phyloP scores from a whole-genome alignment of 2,888 invertebrate species.

The Linyphia triangularis region DNA sequence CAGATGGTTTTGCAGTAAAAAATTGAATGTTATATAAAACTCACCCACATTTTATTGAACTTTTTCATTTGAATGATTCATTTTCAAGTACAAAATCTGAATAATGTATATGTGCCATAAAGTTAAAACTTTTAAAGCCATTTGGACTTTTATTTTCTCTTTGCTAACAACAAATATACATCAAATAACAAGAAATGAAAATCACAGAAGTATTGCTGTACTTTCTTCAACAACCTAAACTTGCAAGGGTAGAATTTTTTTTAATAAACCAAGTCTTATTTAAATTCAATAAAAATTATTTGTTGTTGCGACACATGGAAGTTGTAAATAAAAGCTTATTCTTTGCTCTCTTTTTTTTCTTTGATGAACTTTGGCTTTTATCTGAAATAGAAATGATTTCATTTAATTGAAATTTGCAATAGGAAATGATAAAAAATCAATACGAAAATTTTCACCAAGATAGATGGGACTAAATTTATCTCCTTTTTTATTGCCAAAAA shows the following conservation, averaged over 20 bases:
- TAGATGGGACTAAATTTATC: too few species aligned
- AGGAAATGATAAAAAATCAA: too few species aligned
- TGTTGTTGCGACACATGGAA: slow-evolving; percentile 78
- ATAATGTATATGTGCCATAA: background rate
- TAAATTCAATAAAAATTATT: background rate
- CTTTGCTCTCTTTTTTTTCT: slow-evolving; percentile 86
- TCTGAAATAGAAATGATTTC: slow-evolving; percentile 35
- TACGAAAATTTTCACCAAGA: too few species aligned
- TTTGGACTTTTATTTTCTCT: slow-evolving; percentile 59
- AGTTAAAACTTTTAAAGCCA: slow-evolving; percentile 10
- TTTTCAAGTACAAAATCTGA: background rate
- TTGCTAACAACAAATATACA: slow-evolving; percentile 64
- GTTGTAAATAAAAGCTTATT: slow-evolving; percentile 87
- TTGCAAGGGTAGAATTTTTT: background rate
- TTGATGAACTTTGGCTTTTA: slow-evolving; percentile 79
- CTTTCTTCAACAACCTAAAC: slow-evolving; percentile 25
- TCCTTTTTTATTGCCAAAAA: too few species aligned
- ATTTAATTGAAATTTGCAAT: too few species aligned
- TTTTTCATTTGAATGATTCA: background rate
- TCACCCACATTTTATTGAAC: background rate
- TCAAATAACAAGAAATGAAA: slow-evolving; percentile 62
- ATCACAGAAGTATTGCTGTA: slow-evolving; percentile 71
- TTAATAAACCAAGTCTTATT: background rate
- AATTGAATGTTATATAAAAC: background rate
- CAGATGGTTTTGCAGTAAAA: background rate